Base-by-base conservation (phyloP, 2,797 vertebrate species). In the Dallia pectoralis region DNA sequence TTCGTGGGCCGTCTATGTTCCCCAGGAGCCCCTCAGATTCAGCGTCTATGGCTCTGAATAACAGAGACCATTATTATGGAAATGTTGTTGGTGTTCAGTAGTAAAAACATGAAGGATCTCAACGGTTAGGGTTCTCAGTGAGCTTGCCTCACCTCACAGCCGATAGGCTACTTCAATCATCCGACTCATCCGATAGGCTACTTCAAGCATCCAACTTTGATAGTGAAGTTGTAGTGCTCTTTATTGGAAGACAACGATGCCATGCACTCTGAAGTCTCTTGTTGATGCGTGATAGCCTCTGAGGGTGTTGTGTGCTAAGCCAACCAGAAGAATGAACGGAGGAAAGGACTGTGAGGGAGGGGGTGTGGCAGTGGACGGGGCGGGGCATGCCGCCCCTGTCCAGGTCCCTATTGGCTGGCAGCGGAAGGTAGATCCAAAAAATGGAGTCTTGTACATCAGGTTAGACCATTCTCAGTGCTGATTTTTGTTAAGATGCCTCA, bases 341-440 rank as follows among this genome's bases (percentile, higher is more conserved):
- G 97, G 95, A 93, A 98, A 97, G 92, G 96, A 96, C 87, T 95
- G 93, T 92, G 96, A 96, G 86, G 92, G 93, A 90, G 96, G 94
- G 51, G 69, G 15, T 18, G 12, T 14, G 40, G 40, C 40, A 44
- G 40, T 44, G 49, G 95, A 96, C 79, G 93, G 91, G 81, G 93
- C 96, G 84, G 91, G 95, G 87, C 94, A 91, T 84, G 91, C 92
- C 82, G 84, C 90, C 85, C 93, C 96, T 87, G 94, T 97, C 81
- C 97, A 97, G 93, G 97, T 99, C 84, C 97, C 97, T 81, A 96
- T 99, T 86, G 97, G 97, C 84, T 99, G 98, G 98, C 96, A 96
- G 90, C 94, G 98, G 51, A 94, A 92, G 84, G 92, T 93, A 89
- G 96, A 96, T 87, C 93, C 92, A 30, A 87, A 92, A 49, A 87